A percentile compares a stretch with the other conserved stretches of the same genome.
Evolutionary conservation across 2,888 invertebrate genomes (phyloP).

Genomic region (Anagyrus pseudococci): DNA sequence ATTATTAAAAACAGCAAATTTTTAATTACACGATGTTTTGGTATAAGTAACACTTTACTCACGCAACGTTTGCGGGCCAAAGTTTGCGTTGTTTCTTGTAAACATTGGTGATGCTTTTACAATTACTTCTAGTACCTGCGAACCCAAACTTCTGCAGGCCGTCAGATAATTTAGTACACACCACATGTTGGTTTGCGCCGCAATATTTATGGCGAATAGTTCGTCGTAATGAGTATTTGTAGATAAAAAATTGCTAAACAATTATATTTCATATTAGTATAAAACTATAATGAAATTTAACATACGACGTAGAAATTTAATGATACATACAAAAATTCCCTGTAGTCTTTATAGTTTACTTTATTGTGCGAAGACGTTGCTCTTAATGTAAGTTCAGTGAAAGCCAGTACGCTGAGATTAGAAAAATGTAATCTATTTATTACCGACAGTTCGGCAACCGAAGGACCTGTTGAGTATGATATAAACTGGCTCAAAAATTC

Average conservation of each 20-base stretch:
- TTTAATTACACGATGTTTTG: background rate
- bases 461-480: slow-evolving; percentile 64
- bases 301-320: too few species aligned
- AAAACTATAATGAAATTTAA: too few species aligned
- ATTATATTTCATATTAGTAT: too few species aligned
- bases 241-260: slow-evolving; percentile 68
- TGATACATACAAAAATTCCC: slow-evolving; percentile 66
- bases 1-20: background rate
- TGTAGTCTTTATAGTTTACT: slow-evolving; percentile 55
- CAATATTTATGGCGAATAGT: slow-evolving; percentile 68
- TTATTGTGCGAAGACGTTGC: slow-evolving; percentile 57
- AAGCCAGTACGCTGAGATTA: slow-evolving; percentile 72
- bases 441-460: slow-evolving; percentile 66
- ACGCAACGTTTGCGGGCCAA: background rate
- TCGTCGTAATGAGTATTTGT: slow-evolving; percentile 72
- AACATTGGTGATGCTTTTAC: slow-evolving; percentile 60
- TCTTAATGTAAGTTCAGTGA: slow-evolving; percentile 66
- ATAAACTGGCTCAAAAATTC: slow-evolving; percentile 69
- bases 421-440: slow-evolving; percentile 71
- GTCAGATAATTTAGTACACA: slow-evolving; percentile 67
- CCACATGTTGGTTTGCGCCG: slow-evolving; percentile 71
- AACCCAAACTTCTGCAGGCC: slow-evolving; percentile 65
- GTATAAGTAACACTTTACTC: too few species aligned
- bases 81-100: slow-evolving; percentile 17
- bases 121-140: slow-evolving; percentile 66